These are phyloP conservation scores for Benthosema pterotum DNA, from an alignment of 2,797 vertebrate species.

Conservation along the genomic window DNA sequence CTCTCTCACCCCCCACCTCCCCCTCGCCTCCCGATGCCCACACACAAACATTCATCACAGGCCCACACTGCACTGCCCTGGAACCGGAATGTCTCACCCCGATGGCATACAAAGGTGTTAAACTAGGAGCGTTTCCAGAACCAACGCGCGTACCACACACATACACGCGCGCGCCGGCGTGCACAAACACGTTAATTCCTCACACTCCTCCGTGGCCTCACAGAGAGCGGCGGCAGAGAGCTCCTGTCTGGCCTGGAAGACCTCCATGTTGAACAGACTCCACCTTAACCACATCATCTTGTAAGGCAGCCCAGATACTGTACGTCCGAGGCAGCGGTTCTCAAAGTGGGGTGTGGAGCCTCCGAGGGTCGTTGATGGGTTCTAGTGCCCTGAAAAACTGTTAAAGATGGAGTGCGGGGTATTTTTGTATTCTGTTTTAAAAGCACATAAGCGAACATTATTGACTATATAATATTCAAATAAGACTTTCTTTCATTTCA, in stretches of 20 bases:
- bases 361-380: no score
- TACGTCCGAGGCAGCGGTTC: constrained; percentile 38
- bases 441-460: no score
- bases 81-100: constrained; percentile 49
- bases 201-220: constrained; percentile 52
- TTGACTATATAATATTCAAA: no score
- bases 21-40: background rate
- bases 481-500: no score
- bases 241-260: constrained; percentile 75
- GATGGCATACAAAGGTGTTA: constrained; percentile 69
- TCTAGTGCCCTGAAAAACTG: no score
- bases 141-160: constrained; percentile 55
- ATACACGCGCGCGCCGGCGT: constrained; percentile 24
- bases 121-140: constrained; percentile 72
- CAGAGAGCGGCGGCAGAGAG: constrained; percentile 60
- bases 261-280: constrained; percentile 73
- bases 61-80: constrained; percentile 40
- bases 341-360: constrained; percentile 33
- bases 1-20: background rate
- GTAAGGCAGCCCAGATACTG: constrained; percentile 45
- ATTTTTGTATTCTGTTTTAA: no score
- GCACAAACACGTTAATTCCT: constrained; percentile 58
- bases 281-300: constrained; percentile 45
- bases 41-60: constrained; percentile 44
- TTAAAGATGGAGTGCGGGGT: no score